Base-by-base conservation (phyloP, 2,113 vertebrate genomes). In the Lampris megalopsis region DNA sequence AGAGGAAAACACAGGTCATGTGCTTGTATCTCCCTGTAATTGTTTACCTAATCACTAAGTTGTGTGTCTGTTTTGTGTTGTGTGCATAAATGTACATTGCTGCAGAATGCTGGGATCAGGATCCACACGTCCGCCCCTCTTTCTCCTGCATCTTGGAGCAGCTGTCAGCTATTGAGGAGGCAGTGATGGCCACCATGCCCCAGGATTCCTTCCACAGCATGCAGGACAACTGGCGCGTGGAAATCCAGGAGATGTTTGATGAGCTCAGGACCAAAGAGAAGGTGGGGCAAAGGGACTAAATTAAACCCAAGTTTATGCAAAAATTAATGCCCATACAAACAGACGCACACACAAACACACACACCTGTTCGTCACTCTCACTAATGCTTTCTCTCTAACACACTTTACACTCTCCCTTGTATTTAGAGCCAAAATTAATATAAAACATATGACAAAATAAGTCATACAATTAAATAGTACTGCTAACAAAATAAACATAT, bases 221-320 rank as follows among this genome's bases (percentile, higher is more conserved):
- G 97, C 97, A 98, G 94, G 97, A 99, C 49, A 96, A 98, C 92
- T 99, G 97, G 97, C 97, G 97, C n/a, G 88, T 98, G 87, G 97
- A 99, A 92, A 98, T 99, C 83, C 96, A 98, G 79, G 96, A 98
- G 73, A 99, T 99, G 96, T 99, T 99, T 71, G 95, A 97, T 75
- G 97, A 99, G 87, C 81, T 98, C 76, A 95, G 97, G 81, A 98
- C 96, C 78, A 99, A 97, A 92, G 97, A 99, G 90, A 98, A 99
- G 93, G 97, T 98, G 61, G 3, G 2, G 9, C 13, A 4, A 47
- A 37, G 24, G 2, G 61, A 42, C 2, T 5, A 40, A 1, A 49
- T 1, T 1, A 52, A 1, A 67, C 43, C 45, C 58, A 4, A 45
- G 43, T 45, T 5, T 45, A 45, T 45, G 7, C 43, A 45, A 7